Percentiles rank a stretch among this genome's conserved stretches.
Conservation (phyloP, 2,113 vertebrate genomes). For the Panthera uncia region DNA sequence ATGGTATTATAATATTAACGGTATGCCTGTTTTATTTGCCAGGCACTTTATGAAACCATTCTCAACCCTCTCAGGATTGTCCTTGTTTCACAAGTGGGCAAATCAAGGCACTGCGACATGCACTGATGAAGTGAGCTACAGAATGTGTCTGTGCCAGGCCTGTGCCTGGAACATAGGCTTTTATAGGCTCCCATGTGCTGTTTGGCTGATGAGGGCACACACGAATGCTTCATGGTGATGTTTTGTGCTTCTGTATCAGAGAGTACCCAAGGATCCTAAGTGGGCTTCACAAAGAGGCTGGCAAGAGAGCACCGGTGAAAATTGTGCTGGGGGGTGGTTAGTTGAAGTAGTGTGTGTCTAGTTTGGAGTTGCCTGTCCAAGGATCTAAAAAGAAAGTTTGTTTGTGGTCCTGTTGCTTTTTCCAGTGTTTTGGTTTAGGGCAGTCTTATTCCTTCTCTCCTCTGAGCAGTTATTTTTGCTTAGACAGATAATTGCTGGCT, state of each 20-base stretch:
- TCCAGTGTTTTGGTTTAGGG: background rate
- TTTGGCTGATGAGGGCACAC: background rate
- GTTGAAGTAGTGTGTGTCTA: background rate
- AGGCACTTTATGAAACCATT: background rate
- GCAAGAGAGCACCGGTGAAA: background rate
- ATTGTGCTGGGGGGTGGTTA: background rate
- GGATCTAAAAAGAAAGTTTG: background rate
- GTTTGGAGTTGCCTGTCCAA: background rate
- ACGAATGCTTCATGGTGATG: background rate
- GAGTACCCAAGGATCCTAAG: background rate
- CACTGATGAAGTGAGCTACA: background rate
- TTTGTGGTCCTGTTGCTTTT: background rate
- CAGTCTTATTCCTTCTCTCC: background rate
- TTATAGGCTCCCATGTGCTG: background rate
- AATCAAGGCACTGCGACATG: background rate
- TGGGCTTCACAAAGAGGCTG: background rate
- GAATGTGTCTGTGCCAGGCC: background rate
- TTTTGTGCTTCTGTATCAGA: background rate
- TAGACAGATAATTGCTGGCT: slow-evolving; percentile 45
- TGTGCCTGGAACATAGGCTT: background rate
- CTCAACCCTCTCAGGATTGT: background rate
- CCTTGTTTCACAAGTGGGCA: slow-evolving; percentile 32
- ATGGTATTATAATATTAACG: background rate
- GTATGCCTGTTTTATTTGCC: background rate
- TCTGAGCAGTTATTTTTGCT: slow-evolving; percentile 20